Percentiles rank a stretch among this genome's conserved stretches.
These are phyloP conservation scores for Folsomia candida DNA, from an alignment of 2,888 invertebrate species.

Conservation along the genomic window DNA sequence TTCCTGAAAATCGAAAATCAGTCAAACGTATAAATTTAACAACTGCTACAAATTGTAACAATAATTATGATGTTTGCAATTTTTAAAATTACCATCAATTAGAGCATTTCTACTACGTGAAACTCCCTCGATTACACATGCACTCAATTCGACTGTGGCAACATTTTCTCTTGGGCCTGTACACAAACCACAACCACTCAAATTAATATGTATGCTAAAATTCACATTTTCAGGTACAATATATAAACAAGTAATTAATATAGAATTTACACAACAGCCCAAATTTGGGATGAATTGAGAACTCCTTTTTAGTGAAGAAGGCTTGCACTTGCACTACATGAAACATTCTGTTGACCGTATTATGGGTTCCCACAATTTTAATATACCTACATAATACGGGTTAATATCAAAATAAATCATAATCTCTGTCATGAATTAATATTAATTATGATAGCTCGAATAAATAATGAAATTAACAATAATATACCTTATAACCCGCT, in stretches of 20 bases:
- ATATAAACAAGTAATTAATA: conserved; percentile 9
- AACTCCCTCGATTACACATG: conserved; percentile 94
- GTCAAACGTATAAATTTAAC: no score
- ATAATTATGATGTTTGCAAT: no score
- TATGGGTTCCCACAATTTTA: conserved; percentile 72
- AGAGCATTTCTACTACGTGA: conserved; percentile 87
- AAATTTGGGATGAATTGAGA: conserved; percentile 68
- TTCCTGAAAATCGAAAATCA: no score
- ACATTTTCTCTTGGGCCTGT: conserved; percentile 84
- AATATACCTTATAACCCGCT: conserved; percentile 67
- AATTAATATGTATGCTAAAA: no score
- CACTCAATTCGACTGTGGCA: conserved; percentile 83
- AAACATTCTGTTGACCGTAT: conserved; percentile 91
- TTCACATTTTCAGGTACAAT: no score
- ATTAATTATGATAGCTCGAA: no score
- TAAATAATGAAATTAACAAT: conserved; percentile 44
- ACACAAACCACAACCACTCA: not conserved
- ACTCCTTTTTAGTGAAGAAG: conserved; percentile 68
- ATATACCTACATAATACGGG: conserved; percentile 52
- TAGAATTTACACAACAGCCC: conserved; percentile 62
- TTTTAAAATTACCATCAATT: conserved; percentile 68
- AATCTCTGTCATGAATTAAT: no score
- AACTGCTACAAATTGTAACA: no score
- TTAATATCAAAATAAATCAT: not conserved
- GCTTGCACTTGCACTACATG: conserved; percentile 92